Percentiles rank a stretch among this genome's conserved stretches.
phyloP scores from a whole-genome alignment of 2,888 invertebrate genomes.

The Plemyria rubiginata region DNA sequence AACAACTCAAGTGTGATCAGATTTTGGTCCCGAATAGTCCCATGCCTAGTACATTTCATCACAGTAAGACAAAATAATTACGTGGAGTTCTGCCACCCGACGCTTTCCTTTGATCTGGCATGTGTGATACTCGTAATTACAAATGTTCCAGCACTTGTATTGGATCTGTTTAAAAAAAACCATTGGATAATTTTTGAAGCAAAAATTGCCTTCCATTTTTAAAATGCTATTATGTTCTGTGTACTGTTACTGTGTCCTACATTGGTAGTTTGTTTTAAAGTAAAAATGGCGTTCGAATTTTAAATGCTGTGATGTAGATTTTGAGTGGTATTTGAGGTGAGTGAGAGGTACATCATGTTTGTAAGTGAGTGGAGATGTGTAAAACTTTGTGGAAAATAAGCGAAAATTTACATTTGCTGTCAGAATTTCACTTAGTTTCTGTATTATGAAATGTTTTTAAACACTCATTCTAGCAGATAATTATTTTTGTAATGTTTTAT shows the following conservation, averaged over 20 bases:
- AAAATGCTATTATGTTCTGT: neutral
- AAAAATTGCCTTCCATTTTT: neutral
- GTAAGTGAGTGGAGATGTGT: neutral
- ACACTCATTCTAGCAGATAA: too few relatives aligned
- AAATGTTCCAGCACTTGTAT: conserved; percentile 6
- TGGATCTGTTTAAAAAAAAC: neutral
- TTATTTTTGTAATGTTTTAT: too few relatives aligned
- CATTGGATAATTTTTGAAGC: neutral
- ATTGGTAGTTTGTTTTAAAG: too few relatives aligned
- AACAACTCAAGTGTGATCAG: too few relatives aligned
- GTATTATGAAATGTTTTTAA: too few relatives aligned
- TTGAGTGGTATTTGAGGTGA: neutral
- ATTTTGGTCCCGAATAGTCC: neutral
- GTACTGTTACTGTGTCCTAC: too few relatives aligned
- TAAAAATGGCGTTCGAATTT: neutral
- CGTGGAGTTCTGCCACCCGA: conserved; percentile 20
- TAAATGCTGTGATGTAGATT: neutral
- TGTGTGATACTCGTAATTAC: conserved; percentile 22
- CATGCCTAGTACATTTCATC: conserved; percentile 25
- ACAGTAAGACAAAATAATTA: conserved; percentile 35
- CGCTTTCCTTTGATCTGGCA: conserved; percentile 28
- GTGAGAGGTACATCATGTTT: neutral
- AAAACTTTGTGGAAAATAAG: neutral
- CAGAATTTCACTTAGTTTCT: too few relatives aligned
- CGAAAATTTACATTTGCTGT: too few relatives aligned